Evolutionary conservation across 2,888 invertebrate species (phyloP).

Genomic region (Tubiluchus corallicola): DNA sequence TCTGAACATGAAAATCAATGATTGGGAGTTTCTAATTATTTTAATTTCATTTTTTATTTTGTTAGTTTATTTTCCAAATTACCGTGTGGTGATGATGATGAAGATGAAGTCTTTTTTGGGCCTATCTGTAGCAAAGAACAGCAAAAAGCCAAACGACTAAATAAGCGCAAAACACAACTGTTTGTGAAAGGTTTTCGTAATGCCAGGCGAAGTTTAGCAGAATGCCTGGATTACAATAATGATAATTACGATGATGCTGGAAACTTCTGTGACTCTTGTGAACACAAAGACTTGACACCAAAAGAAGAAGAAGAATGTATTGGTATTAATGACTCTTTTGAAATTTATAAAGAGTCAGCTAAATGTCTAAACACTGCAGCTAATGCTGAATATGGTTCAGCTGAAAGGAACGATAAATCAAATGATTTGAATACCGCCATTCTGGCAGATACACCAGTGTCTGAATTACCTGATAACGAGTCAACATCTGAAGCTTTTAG

Average conservation of each 20-base stretch:
- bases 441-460: neutral
- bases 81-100: neutral
- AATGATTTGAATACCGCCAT: neutral
- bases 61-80: neutral
- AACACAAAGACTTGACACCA: neutral
- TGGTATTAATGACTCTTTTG: neutral
- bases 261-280: neutral
- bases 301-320: neutral
- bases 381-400: too few species aligned
- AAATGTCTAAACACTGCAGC: too few species aligned
- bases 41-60: constrained; percentile 1
- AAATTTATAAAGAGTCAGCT: too few species aligned
- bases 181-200: too few species aligned
- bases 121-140: neutral
- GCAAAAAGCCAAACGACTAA: neutral
- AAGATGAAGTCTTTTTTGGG: neutral
- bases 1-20: too few species aligned
- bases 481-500: neutral
- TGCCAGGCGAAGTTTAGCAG: neutral
- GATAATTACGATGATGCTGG: neutral
- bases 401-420: too few species aligned
- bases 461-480: neutral
- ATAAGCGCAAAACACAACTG: neutral
- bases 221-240: neutral
- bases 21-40: too few species aligned